A percentile compares a stretch with the other conserved stretches of the same genome.
Evolutionary conservation across 2,797 vertebrate genomes (phyloP).

Genomic region (Megaceryle alcyon): DNA sequence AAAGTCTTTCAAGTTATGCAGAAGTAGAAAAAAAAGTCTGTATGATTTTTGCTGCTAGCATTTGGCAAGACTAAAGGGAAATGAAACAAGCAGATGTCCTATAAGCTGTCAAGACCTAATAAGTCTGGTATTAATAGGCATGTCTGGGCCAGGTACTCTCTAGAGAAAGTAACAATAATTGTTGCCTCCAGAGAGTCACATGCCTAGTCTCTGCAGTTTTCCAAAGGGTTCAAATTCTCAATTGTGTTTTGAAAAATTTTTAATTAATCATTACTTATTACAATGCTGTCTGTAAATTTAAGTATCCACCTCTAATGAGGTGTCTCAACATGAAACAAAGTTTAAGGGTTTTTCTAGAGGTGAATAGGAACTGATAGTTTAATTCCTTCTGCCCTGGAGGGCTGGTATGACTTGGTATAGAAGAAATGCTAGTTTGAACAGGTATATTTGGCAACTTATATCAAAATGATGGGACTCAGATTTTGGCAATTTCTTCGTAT

Average conservation of each 20-base stretch:
- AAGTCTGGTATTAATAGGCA: slow-evolving; percentile 75
- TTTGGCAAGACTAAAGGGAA: slow-evolving; percentile 65
- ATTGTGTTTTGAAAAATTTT: neutral
- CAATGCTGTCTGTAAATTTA: neutral
- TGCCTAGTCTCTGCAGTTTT: slow-evolving; percentile 45
- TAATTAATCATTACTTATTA: slow-evolving; percentile 45
- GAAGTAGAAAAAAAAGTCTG: neutral
- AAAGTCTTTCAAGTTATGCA: slow-evolving; percentile 18
- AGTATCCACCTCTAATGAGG: neutral
- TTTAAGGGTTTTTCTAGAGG: neutral
- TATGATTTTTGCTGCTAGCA: slow-evolving; percentile 38
- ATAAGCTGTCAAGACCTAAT: slow-evolving; percentile 72
- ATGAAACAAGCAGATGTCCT: slow-evolving; percentile 62
- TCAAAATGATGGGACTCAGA: neutral
- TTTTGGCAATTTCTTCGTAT: neutral
- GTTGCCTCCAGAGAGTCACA: slow-evolving; percentile 59
- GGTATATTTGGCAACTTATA: neutral
- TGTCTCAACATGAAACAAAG: slow-evolving; percentile 19
- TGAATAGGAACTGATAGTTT: slow-evolving; percentile 8
- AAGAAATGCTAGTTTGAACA: slow-evolving; percentile 26
- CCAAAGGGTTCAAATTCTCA: slow-evolving; percentile 34
- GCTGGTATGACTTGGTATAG: neutral
- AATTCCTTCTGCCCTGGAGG: slow-evolving; percentile 26
- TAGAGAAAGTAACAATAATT: slow-evolving; percentile 69
- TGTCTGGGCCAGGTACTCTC: slow-evolving; percentile 72